Base-by-base conservation (phyloP, 1,140 invertebrate species). In the Bombus terrestris region DNA sequence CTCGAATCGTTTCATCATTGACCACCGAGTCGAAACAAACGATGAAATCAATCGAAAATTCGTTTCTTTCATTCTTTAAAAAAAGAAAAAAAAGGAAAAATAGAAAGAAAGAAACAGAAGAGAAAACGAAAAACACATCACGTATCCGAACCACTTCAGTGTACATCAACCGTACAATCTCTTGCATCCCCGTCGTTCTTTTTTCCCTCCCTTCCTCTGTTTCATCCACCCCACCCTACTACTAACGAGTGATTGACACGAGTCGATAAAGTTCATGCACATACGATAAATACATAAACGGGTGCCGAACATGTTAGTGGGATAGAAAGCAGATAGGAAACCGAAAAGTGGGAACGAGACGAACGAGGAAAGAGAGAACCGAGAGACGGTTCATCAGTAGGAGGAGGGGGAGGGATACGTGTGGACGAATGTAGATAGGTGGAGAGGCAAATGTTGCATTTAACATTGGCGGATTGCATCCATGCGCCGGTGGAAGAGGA, bases 221-320 rank as follows among this genome's bases (percentile, higher is more conserved):
- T 35, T 4, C 8, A 22, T 10, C 39, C 75, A 43, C 10, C 64
- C 57, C 39, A 37, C 62, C 53, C 76, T 71, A 59, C 62, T 71
- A 64, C 83, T 80, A 84, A 74, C 59, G 71, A 62, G 85, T 94
- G 94, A 94, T 94, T 94, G 94, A 95, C 93, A 93, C 88, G 91
- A 92, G 92, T 94, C 93, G 93, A 94, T 94, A 94, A 92, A 93
- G 91, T 93, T 91, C 93, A 91, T 93, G 92, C 89, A 87, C 86
- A 88, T 88, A 89, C 86, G 86, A 94, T 93, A 93, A 93, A 92
- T 87, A 90, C 83, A 74, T 85, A 89, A 78, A 91, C 87, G 88
- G 62, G 59, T 73, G 32, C 62, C 71, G 82, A 53, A 35, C 75
- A 53, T 35, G 59, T 25, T 39, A 57, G 53, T 41, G 86, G 64